These are phyloP conservation scores for Rhyacophila evoluta DNA, from an alignment of 2,888 invertebrate species.

Conservation along the genomic window DNA sequence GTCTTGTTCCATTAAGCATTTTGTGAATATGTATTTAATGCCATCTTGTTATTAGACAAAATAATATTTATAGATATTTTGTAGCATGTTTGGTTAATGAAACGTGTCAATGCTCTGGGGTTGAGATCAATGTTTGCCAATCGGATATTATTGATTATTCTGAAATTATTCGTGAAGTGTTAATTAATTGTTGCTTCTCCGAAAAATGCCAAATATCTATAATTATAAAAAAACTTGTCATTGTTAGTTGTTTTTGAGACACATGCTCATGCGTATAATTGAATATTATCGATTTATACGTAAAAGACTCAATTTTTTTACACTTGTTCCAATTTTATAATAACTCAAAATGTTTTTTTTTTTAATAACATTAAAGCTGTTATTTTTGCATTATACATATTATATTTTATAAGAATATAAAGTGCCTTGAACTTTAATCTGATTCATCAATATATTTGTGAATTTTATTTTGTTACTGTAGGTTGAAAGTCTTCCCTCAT, in stretches of 20 bases:
- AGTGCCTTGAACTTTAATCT: not conserved
- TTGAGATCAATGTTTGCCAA: not conserved
- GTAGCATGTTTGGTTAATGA: not conserved
- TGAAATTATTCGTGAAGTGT: no score
- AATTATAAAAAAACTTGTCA: not conserved
- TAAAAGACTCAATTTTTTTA: not conserved
- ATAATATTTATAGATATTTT: not conserved
- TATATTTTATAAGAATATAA: not conserved
- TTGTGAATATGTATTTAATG: not conserved
- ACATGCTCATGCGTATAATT: no score
- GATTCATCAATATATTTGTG: not conserved
- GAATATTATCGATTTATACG: not conserved
- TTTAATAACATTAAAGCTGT: no score
- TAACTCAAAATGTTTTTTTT: no score
- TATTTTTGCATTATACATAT: not conserved
- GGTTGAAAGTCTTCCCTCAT: not conserved
- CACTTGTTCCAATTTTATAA: no score
- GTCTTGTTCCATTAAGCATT: not conserved
- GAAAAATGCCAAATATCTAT: not conserved
- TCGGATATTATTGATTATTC: no score
- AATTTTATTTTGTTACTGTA: no score
- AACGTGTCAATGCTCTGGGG: not conserved
- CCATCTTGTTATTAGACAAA: not conserved
- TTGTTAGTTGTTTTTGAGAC: not conserved
- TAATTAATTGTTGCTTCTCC: not conserved